Evolutionary conservation across 2,113 vertebrate species (phyloP).

Genomic region (Aleadryas rufinucha): DNA sequence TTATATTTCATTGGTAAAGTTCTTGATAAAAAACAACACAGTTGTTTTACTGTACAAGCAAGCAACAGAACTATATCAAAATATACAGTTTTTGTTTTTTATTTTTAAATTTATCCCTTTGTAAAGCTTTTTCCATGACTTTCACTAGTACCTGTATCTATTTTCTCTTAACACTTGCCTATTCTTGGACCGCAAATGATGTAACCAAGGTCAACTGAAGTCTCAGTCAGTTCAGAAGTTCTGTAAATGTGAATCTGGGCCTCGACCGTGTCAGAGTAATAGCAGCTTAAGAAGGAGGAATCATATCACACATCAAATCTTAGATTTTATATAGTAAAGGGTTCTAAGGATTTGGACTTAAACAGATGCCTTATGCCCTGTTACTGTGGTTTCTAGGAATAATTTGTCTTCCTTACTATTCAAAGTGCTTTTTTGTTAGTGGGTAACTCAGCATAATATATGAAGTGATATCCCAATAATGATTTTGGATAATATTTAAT

Average conservation of each 20-base stretch:
- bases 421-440: slow-evolving; percentile 80
- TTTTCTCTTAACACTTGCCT: slow-evolving; percentile 58
- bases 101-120: slow-evolving; percentile 60
- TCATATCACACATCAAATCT: slow-evolving; percentile 66
- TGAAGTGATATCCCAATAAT: slow-evolving; percentile 68
- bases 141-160: slow-evolving; percentile 63
- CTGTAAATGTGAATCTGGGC: slow-evolving; percentile 58
- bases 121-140: slow-evolving; percentile 67
- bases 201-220: slow-evolving; percentile 48
- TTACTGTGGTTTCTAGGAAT: slow-evolving; percentile 63
- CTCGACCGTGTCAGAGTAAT: slow-evolving; percentile 71
- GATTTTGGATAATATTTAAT: slow-evolving; percentile 61
- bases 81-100: slow-evolving; percentile 61
- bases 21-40: slow-evolving; percentile 72
- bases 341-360: slow-evolving; percentile 65
- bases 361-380: slow-evolving; percentile 64
- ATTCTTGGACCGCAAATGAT: slow-evolving; percentile 36
- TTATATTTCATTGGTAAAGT: slow-evolving; percentile 74
- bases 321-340: slow-evolving; percentile 68
- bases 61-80: slow-evolving; percentile 76
- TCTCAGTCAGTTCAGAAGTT: slow-evolving; percentile 57
- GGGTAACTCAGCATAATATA: slow-evolving; percentile 73
- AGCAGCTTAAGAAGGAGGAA: slow-evolving; percentile 79
- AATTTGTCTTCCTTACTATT: slow-evolving; percentile 60
- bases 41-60: slow-evolving; percentile 74